Evolutionary conservation across 2,797 vertebrate genomes (phyloP).

Genomic region (Cephalopachus bancanus): DNA sequence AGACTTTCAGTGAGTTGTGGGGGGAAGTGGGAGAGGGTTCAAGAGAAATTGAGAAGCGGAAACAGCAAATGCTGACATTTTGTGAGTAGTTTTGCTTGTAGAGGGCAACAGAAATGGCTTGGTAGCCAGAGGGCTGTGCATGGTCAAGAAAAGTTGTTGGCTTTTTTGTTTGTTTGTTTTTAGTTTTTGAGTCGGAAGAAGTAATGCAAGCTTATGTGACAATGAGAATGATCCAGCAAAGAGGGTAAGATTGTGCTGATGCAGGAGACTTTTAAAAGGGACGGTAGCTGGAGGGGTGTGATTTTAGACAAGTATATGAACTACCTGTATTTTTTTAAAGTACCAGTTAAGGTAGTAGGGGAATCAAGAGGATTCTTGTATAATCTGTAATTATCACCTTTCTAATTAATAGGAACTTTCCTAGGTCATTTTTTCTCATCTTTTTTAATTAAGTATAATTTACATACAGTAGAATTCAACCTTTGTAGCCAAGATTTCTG

Average conservation of each 20-base stretch:
- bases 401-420: slow-evolving; percentile 2
- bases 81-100: background rate
- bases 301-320: slow-evolving; percentile 22
- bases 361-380: background rate
- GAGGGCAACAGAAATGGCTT: background rate
- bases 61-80: background rate
- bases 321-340: background rate
- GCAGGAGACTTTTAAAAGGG: background rate
- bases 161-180: background rate
- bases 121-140: background rate
- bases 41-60: background rate
- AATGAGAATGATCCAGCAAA: background rate
- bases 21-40: background rate
- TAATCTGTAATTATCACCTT: slow-evolving; percentile 5
- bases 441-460: slow-evolving; percentile 13
- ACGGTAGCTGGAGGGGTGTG: background rate
- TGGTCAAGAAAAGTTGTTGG: background rate
- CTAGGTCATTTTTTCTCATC: background rate
- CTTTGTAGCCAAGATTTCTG: background rate
- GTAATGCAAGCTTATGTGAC: background rate
- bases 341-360: background rate
- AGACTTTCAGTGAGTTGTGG: background rate
- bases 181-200: background rate
- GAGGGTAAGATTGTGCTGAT: background rate
- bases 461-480: background rate